Percentiles rank a stretch among this genome's conserved stretches.
Conservation (phyloP, 2,797 vertebrate species). For the Takifugu rubripes region DNA sequence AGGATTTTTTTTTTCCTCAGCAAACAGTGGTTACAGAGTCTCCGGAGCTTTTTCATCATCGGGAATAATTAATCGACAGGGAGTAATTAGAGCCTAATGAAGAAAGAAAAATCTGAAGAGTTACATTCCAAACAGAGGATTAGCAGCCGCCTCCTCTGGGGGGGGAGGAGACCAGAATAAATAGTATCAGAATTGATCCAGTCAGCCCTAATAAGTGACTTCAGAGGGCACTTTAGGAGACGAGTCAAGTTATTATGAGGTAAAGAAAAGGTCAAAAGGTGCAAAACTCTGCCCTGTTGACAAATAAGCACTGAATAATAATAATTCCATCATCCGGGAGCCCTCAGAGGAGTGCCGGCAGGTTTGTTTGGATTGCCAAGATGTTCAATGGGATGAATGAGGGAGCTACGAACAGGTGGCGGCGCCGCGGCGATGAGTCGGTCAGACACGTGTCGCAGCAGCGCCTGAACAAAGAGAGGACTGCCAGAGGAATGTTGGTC, state of each 20-base stretch:
- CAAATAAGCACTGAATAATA: slow-evolving; percentile 21
- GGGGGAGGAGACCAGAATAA: slow-evolving; percentile 6
- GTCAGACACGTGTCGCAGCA: too few species aligned
- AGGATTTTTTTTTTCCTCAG: not conserved
- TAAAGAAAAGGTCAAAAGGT: slow-evolving; percentile 32
- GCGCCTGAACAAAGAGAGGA: too few species aligned
- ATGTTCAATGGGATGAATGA: not conserved
- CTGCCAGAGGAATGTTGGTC: too few species aligned
- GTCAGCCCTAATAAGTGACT: too few species aligned
- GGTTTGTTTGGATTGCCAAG: not conserved
- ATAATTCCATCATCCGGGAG: slow-evolving; percentile 18
- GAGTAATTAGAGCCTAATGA: slow-evolving; percentile 54
- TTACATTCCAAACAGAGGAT: slow-evolving; percentile 60
- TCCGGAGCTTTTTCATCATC: slow-evolving; percentile 51
- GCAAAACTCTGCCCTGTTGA: slow-evolving; percentile 34
- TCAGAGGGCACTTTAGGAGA: too few species aligned
- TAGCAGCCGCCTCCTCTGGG: slow-evolving; percentile 34
- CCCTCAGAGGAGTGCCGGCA: not conserved
- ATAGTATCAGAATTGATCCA: slow-evolving; percentile 35
- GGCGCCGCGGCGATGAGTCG: too few species aligned
- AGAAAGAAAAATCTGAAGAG: slow-evolving; percentile 44
- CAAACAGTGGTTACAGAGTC: slow-evolving; percentile 24
- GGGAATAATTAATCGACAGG: slow-evolving; percentile 61
- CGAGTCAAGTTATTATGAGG: slow-evolving; percentile 4
- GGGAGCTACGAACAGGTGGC: too few species aligned